phyloP scores from a whole-genome alignment of 2,888 invertebrate species.

The Zygogramma bicolorata region DNA sequence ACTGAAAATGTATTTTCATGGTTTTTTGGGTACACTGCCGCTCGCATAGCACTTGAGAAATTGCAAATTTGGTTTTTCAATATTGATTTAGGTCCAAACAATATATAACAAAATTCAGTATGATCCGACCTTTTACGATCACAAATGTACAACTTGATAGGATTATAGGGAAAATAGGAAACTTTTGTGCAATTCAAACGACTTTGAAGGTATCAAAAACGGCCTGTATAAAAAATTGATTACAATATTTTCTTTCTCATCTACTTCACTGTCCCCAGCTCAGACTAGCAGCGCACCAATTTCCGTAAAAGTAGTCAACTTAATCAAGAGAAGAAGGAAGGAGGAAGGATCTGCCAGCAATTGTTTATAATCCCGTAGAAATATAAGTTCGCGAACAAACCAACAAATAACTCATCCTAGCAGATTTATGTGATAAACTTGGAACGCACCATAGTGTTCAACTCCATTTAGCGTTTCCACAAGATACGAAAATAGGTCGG shows the following conservation, averaged over 20 bases:
- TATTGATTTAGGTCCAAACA: too few species aligned
- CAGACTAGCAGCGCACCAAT: constrained; percentile 46
- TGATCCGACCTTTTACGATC: too few species aligned
- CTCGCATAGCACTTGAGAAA: too few species aligned
- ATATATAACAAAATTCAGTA: too few species aligned
- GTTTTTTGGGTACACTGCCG: too few species aligned
- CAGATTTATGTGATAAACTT: constrained; percentile 58
- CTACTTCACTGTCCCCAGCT: constrained; percentile 26
- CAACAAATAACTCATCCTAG: constrained; percentile 54
- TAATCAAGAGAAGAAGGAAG: constrained; percentile 52
- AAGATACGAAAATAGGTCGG: constrained; percentile 30
- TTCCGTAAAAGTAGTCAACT: constrained; percentile 57
- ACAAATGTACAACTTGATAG: too few species aligned
- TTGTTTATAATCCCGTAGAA: constrained; percentile 56
- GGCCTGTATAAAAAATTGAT: too few species aligned
- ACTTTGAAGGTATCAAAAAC: too few species aligned
- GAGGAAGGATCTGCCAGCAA: constrained; percentile 51
- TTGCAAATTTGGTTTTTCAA: too few species aligned
- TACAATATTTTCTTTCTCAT: background rate
- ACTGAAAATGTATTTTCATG: too few species aligned
- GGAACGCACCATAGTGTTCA: constrained; percentile 36
- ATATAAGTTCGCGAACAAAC: constrained; percentile 54
- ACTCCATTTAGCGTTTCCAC: constrained; percentile 32
- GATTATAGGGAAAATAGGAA: too few species aligned
- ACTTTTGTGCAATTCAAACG: too few species aligned